Evolutionary conservation across 2,113 vertebrate genomes (phyloP).

Genomic region (Corythornis cristatus): DNA sequence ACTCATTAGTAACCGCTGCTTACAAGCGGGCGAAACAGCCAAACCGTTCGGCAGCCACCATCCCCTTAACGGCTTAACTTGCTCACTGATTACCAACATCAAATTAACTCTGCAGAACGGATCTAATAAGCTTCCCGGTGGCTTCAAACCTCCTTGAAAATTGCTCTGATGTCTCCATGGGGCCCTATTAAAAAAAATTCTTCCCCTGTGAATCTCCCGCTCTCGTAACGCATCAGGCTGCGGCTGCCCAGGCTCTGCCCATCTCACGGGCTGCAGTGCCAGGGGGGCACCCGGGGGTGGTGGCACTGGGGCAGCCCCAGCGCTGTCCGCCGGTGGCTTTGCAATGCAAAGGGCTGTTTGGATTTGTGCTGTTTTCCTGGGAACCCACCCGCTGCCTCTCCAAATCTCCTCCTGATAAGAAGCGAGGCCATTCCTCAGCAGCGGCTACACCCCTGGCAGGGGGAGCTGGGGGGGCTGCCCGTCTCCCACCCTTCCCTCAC

Average conservation of each 20-base stretch:
- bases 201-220: background rate
- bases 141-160: constrained; percentile 54
- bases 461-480: background rate
- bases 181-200: constrained; percentile 38
- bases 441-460: too few species aligned
- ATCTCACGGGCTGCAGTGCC: too few species aligned
- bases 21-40: constrained; percentile 21
- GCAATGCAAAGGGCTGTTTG: fast-evolving
- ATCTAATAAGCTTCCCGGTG: constrained; percentile 51
- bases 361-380: background rate
- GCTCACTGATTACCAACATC: constrained; percentile 54
- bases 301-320: background rate
- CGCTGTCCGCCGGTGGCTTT: fast-evolving
- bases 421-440: fast-evolving
- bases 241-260: background rate
- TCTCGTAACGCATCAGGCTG: fast-evolving
- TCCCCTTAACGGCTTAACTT: constrained; percentile 46
- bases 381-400: background rate
- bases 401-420: background rate
- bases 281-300: background rate
- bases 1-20: constrained; percentile 51
- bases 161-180: constrained; percentile 55
- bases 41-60: background rate
- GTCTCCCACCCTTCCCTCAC: background rate
- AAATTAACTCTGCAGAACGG: constrained; percentile 59